Evolutionary conservation across 2,888 invertebrate species (phyloP).

Genomic region (Xestoiulus laeticollis): DNA sequence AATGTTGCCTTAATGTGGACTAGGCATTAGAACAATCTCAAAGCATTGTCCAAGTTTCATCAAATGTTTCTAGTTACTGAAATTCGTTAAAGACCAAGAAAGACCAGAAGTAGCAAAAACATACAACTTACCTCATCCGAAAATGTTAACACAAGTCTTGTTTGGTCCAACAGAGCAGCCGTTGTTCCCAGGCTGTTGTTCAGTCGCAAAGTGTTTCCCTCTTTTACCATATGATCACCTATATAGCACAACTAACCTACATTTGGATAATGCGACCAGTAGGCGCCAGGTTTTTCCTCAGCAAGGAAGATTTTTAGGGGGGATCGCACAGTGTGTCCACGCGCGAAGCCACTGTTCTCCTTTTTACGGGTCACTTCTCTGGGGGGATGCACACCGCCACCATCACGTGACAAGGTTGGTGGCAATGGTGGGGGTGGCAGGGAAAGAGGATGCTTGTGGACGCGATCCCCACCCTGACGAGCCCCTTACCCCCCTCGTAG

Average conservation of each 20-base stretch:
- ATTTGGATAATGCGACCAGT: constrained; percentile 47
- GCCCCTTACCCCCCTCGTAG: background rate
- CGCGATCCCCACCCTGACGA: background rate
- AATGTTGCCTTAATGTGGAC: too few relatives aligned
- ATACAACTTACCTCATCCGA: background rate
- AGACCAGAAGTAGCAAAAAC: background rate
- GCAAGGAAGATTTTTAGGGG: constrained; percentile 31
- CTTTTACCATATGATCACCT: constrained; percentile 47
- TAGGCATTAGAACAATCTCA: too few relatives aligned
- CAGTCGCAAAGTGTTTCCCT: constrained; percentile 23
- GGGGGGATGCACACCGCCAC: constrained; percentile 21
- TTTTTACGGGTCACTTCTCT: constrained; percentile 51
- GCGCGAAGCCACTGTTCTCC: constrained; percentile 1
- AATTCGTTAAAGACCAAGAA: background rate
- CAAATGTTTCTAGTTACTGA: too few relatives aligned
- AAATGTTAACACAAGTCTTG: background rate
- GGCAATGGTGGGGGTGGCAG: background rate
- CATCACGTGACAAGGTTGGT: background rate
- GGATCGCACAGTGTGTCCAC: constrained; percentile 37
- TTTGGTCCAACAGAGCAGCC: constrained; percentile 19
- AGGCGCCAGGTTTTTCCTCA: constrained; percentile 45
- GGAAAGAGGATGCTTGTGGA: background rate
- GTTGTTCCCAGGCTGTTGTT: constrained; percentile 47
- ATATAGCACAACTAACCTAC: constrained; percentile 52
- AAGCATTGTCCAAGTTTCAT: too few relatives aligned